phyloP scores from a whole-genome alignment of 2,113 vertebrate genomes.

The Cololabis saira region DNA sequence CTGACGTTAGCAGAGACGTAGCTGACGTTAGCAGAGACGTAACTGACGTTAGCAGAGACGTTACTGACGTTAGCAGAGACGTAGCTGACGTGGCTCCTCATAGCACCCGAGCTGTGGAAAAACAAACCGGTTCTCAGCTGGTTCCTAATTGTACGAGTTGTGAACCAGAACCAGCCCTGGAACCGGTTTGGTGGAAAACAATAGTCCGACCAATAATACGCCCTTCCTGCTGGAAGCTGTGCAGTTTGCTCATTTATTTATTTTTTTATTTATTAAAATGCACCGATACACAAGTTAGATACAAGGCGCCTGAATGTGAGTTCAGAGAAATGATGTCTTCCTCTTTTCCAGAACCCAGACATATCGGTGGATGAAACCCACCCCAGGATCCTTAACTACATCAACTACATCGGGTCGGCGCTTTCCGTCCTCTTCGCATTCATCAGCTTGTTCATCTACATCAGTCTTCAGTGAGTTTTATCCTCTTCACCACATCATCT shows the following conservation, averaged over 20 bases:
- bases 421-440: slow-evolving; percentile 80
- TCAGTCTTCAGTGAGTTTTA: slow-evolving; percentile 77
- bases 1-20: too few species aligned
- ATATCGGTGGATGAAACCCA: slow-evolving; percentile 23
- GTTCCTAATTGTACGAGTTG: too few species aligned
- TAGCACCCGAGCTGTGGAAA: too few species aligned
- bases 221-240: not conserved
- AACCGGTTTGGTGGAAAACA: too few species aligned
- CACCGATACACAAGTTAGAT: not conserved
- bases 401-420: slow-evolving; percentile 82
- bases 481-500: not conserved
- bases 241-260: too few species aligned
- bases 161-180: too few species aligned
- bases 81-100: too few species aligned
- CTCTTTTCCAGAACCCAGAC: slow-evolving; percentile 51
- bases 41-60: too few species aligned
- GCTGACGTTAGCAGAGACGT: too few species aligned
- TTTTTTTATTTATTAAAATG: too few species aligned
- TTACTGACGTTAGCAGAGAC: too few species aligned
- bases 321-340: not conserved
- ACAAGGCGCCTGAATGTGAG: not conserved
- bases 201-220: not conserved
- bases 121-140: too few species aligned
- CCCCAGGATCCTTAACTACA: slow-evolving; percentile 54
- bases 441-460: slow-evolving; percentile 77